phyloP scores from a whole-genome alignment of 2,797 vertebrate genomes.

The Syndactyla subalaris region DNA sequence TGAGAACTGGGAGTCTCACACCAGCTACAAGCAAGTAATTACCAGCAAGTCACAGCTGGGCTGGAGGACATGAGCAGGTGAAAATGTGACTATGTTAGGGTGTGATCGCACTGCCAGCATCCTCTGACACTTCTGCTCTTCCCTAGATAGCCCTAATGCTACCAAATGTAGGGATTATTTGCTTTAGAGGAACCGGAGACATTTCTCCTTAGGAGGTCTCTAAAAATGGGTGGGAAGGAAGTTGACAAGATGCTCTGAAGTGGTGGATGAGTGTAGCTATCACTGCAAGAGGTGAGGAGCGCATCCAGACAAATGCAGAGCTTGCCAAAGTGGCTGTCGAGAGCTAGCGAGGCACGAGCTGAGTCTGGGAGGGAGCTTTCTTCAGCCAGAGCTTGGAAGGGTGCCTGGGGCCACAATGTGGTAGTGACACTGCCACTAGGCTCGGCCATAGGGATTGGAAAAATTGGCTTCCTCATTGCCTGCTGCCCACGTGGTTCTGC shows the following conservation, averaged over 20 bases:
- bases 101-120: constrained; percentile 60
- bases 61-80: constrained; percentile 56
- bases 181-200: constrained; percentile 1
- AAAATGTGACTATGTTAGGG: constrained; percentile 63
- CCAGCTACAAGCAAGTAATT: constrained; percentile 61
- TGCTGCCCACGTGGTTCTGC: neutral
- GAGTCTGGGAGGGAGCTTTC: neutral
- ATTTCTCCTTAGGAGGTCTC: constrained; percentile 6
- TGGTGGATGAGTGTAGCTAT: constrained; percentile 6
- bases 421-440: neutral
- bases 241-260: constrained; percentile 30
- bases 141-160: constrained; percentile 18
- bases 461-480: neutral
- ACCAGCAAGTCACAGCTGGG: constrained; percentile 66
- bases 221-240: constrained; percentile 25
- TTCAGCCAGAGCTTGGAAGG: neutral
- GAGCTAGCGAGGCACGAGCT: neutral
- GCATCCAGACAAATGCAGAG: neutral
- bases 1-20: constrained; percentile 39
- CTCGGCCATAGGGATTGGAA: neutral
- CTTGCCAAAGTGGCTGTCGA: neutral
- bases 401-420: neutral
- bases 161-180: constrained; percentile 1
- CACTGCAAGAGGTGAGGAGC: neutral
- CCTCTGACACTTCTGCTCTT: constrained; percentile 28